phyloP scores from a whole-genome alignment of 2,888 invertebrate species.

The Timema cristinae region DNA sequence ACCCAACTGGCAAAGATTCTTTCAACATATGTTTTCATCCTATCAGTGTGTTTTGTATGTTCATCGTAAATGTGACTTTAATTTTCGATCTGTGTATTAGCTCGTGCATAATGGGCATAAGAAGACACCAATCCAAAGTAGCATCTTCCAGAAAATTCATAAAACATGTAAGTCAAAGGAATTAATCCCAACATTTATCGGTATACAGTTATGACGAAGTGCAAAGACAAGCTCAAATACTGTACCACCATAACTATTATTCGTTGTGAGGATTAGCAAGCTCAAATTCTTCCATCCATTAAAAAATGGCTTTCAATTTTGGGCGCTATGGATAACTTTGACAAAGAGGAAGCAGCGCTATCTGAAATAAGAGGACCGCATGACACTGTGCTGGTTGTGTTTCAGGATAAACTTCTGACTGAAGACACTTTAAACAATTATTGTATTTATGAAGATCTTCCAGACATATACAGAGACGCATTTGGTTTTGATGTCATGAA shows the following conservation, averaged over 20 bases:
- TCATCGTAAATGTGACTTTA: not conserved
- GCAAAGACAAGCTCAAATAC: not conserved
- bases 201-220: constrained; percentile 1
- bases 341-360: not conserved
- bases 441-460: not conserved
- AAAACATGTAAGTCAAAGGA: not conserved
- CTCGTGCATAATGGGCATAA: not conserved
- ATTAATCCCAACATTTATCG: not conserved
- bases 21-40: not conserved
- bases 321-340: not conserved
- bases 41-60: not conserved
- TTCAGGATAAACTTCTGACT: not conserved
- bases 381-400: not conserved
- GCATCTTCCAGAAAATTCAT: not conserved
- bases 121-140: not conserved
- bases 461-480: not conserved
- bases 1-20: not conserved
- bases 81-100: not conserved
- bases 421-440: too few relatives aligned
- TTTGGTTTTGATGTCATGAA: not conserved
- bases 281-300: not conserved
- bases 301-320: not conserved
- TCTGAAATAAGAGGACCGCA: not conserved
- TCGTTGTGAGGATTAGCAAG: not conserved
- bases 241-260: not conserved